These are phyloP conservation scores for Psilopsiagon aymara DNA, from an alignment of 2,113 vertebrate genomes.

Conservation along the genomic window DNA sequence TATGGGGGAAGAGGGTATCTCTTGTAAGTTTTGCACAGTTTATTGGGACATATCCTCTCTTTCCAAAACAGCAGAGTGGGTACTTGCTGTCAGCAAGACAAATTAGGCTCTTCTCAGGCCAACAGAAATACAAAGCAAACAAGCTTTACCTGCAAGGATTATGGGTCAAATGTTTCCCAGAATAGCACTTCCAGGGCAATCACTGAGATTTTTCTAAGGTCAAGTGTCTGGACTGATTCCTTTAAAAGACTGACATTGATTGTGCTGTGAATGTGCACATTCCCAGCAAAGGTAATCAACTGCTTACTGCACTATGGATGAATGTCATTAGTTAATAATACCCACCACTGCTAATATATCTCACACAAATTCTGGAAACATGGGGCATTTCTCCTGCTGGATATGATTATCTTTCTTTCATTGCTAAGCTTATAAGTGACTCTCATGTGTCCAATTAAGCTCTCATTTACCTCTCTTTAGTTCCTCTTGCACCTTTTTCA, in stretches of 20 bases:
- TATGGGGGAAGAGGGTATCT: not conserved
- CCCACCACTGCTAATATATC: not conserved
- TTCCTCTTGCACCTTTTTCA: not conserved
- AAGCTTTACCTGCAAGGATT: not conserved
- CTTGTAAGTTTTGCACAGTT: not conserved
- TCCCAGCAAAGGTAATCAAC: not conserved
- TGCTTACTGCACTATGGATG: not conserved
- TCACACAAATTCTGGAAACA: not conserved
- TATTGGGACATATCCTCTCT: not conserved
- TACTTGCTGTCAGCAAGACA: not conserved
- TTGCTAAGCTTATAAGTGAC: not conserved
- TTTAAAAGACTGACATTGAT: not conserved
- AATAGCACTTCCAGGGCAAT: fast-evolving
- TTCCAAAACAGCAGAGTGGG: not conserved
- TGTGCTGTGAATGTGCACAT: not conserved
- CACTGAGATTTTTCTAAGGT: not conserved
- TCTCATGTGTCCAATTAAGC: conserved; percentile 27
- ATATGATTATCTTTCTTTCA: not conserved
- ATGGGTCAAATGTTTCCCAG: fast-evolving
- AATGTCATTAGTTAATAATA: not conserved
- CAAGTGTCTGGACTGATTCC: not conserved
- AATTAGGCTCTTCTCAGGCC: not conserved
- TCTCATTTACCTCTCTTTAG: conserved; percentile 14
- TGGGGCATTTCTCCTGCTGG: not conserved
- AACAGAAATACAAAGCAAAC: not conserved